Conservation (phyloP, 2,797 vertebrate species). For the Poecilia wingei region DNA sequence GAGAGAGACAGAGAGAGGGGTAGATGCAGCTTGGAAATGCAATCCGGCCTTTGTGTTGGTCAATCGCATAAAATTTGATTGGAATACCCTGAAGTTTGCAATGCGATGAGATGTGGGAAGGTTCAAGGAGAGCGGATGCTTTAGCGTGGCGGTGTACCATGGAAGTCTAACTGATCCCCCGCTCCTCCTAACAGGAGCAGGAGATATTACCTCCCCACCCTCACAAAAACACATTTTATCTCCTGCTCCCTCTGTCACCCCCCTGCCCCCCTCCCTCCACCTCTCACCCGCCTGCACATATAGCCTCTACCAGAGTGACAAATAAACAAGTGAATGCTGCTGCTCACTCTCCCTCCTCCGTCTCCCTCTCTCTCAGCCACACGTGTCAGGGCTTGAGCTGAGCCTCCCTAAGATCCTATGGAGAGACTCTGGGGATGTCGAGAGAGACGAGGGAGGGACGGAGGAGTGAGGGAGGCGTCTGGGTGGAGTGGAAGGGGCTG, state of each 20-base stretch:
- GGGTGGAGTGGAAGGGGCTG: slow-evolving; percentile 33
- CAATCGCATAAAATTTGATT: neutral
- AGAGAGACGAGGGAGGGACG: slow-evolving; percentile 22
- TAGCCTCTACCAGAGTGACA: slow-evolving; percentile 16
- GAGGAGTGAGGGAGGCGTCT: slow-evolving; percentile 23
- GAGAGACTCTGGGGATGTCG: slow-evolving; percentile 68
- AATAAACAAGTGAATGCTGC: slow-evolving; percentile 40
- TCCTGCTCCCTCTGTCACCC: slow-evolving; percentile 35
- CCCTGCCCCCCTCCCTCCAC: neutral
- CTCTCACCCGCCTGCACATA: slow-evolving; percentile 13
- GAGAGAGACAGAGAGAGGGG: neutral
- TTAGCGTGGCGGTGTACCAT: neutral
- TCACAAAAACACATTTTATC: slow-evolving; percentile 53
- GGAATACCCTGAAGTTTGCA: neutral
- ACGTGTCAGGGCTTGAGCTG: slow-evolving; percentile 80
- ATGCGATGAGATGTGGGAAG: neutral
- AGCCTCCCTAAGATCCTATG: slow-evolving; percentile 76
- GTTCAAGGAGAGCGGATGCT: neutral
- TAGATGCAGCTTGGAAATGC: neutral
- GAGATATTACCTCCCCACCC: slow-evolving; percentile 70
- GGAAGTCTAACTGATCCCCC: slow-evolving; percentile 53
- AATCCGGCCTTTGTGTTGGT: neutral
- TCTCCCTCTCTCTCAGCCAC: slow-evolving; percentile 51
- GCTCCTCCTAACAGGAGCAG: slow-evolving; percentile 57
- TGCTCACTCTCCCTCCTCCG: slow-evolving; percentile 41